phyloP scores from a whole-genome alignment of 2,797 vertebrate species.

The Orestias chungarensis region DNA sequence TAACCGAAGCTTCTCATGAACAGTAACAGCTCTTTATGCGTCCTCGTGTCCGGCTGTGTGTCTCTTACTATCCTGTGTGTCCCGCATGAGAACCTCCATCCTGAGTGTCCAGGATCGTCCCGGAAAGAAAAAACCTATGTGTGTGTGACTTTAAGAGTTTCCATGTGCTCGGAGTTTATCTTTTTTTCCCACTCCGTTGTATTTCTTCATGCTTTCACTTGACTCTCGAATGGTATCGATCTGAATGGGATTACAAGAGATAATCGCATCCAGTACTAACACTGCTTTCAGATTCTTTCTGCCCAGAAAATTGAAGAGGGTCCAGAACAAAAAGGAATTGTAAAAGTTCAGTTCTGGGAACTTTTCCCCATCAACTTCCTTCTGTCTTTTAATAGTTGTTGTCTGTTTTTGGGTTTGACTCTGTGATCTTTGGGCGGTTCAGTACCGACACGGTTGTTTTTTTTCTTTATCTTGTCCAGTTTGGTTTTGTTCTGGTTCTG shows the following conservation, averaged over 20 bases:
- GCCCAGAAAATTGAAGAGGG: not conserved
- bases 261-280: not conserved
- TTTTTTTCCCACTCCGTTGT: not conserved
- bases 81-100: constrained; percentile 19
- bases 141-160: constrained; percentile 5
- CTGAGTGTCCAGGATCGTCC: constrained; percentile 3
- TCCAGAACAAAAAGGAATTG: not conserved
- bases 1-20: not conserved
- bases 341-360: not conserved
- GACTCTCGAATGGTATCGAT: no score
- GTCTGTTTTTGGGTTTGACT: not conserved
- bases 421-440: not conserved
- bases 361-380: no score
- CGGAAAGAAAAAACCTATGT: constrained; percentile 6
- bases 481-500: constrained; percentile 18
- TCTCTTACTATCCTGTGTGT: constrained; percentile 18
- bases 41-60: constrained; percentile 9
- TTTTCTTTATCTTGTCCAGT: constrained; percentile 21
- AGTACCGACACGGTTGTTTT: not conserved
- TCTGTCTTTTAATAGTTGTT: not conserved
- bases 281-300: not conserved
- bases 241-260: not conserved
- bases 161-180: not conserved
- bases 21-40: constrained; percentile 1
- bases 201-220: not conserved